These are phyloP conservation scores for Chlorodrepanis virens DNA, from an alignment of 2,113 vertebrate species.

Conservation along the genomic window DNA sequence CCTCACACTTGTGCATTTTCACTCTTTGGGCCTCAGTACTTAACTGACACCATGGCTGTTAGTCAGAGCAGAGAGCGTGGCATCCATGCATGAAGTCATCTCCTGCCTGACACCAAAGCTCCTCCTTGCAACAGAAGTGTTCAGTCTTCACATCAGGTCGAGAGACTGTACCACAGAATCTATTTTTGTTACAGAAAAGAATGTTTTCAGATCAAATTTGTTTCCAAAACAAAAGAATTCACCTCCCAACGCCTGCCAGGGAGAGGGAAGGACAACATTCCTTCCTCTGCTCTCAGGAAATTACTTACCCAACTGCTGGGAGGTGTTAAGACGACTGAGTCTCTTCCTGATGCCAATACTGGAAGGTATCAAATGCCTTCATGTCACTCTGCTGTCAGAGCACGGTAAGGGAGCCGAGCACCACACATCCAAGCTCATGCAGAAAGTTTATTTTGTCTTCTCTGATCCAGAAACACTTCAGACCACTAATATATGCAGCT, in stretches of 20 bases:
- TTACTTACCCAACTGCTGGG: background rate
- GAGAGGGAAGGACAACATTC: background rate
- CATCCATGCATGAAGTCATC: background rate
- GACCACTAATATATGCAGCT: background rate
- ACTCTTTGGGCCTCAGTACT: background rate
- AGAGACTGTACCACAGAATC: background rate
- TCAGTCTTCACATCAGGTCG: background rate
- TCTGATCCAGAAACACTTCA: constrained; percentile 12
- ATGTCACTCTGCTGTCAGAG: background rate
- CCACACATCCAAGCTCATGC: background rate
- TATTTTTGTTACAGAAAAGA: background rate
- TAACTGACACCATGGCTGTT: background rate
- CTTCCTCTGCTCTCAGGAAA: constrained; percentile 36
- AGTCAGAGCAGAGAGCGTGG: background rate
- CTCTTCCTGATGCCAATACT: background rate
- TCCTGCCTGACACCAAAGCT: background rate
- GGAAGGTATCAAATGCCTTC: constrained; percentile 31
- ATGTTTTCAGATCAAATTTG: background rate
- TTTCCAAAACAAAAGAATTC: constrained; percentile 33
- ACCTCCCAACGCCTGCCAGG: background rate
- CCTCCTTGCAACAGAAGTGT: background rate
- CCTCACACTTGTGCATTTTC: background rate
- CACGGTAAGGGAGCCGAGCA: background rate
- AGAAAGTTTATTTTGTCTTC: background rate
- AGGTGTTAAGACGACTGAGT: background rate